Evolutionary conservation across 30 jellyfish, hydroid and myxozoan species (phyloP).

Genomic region (Cassiopea xamachana): DNA sequence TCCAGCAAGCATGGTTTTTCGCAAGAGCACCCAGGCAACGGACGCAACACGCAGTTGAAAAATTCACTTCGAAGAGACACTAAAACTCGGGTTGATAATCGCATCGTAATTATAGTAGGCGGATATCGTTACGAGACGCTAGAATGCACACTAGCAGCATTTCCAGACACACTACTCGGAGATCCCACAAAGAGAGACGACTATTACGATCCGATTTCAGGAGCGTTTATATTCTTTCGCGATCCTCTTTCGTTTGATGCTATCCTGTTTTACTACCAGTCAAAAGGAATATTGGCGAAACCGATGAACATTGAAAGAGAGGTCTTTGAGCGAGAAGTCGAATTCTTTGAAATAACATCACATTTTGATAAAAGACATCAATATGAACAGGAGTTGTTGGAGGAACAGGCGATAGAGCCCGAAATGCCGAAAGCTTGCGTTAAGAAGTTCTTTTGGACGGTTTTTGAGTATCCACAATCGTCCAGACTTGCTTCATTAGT

Average conservation of each 20-base stretch:
- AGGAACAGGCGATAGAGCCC: conserved; percentile 11
- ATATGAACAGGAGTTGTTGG: conserved; percentile 43
- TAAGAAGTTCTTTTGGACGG: conserved; percentile 51
- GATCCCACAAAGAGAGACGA: conserved; percentile 41
- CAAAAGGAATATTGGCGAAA: conserved; percentile 82
- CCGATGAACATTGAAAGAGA: conserved; percentile 70
- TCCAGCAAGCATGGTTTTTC: not conserved
- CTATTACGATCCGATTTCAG: conserved; percentile 53
- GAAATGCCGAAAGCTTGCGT: conserved; percentile 51
- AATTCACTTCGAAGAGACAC: not conserved
- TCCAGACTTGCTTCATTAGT: conserved; percentile 26
- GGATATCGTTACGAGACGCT: conserved; percentile 76
- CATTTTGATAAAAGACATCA: conserved; percentile 76
- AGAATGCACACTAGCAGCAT: conserved; percentile 72
- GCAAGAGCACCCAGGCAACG: not conserved
- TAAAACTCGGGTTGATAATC: not conserved
- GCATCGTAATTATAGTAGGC: conserved; percentile 58
- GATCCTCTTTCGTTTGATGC: conserved; percentile 82
- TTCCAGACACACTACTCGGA: conserved; percentile 89
- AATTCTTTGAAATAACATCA: conserved; percentile 67
- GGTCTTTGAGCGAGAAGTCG: conserved; percentile 65
- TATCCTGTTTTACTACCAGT: conserved; percentile 86
- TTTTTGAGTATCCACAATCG: conserved; percentile 47
- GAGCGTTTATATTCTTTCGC: conserved; percentile 65
- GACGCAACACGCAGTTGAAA: not conserved